Base-by-base conservation (phyloP, 2,888 invertebrate genomes). In the Tinea trinotella region DNA sequence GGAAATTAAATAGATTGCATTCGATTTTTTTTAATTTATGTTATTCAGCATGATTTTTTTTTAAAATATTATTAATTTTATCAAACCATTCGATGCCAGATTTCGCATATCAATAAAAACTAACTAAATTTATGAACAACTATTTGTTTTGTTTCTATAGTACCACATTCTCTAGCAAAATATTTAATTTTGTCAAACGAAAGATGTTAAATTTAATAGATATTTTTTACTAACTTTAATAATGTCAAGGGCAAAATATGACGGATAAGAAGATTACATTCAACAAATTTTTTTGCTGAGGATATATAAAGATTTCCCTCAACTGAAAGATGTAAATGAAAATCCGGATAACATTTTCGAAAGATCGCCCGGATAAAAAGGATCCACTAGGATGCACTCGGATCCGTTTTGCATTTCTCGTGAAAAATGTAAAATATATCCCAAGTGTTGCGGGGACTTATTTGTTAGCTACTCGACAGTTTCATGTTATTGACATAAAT, bases 391-490 rank as follows among this genome's bases (percentile, higher is more conserved):
- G 40, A 12, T 40, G 40, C 40, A 40, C 40, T 40, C 40, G 40
- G 15, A 6, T 40, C 15, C 40, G 15, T 15, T 40, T 40, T 40
- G 40, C 40, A 15, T 30, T 7, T 30, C 7, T 40, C 40, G 40
- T 40, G 40, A 40, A 40, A 40, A n/a, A 40, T 40, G 40, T n/a
- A 40, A 40, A 40, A 40, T 40, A 40, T 40, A 7, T 40, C n/a
- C 6, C 40, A n/a, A 40, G 4, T 13, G 40, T n/a, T 3, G 30
- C 30, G 15, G 6, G 6, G 12, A 2, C 12, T 15, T 40, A 40
- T 40, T 40, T 40, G 3, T 40, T 40, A 40, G 5, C 40, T 30
- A 40, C 40, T 40, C 40, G 40, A 15, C 40, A 15, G 30, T 7
- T 40, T n/a, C 40, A 12, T 40, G 40, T 40, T 40, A 40, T 40